Evolutionary conservation across 2,888 invertebrate species (phyloP).

Genomic region (Apamea sordens): DNA sequence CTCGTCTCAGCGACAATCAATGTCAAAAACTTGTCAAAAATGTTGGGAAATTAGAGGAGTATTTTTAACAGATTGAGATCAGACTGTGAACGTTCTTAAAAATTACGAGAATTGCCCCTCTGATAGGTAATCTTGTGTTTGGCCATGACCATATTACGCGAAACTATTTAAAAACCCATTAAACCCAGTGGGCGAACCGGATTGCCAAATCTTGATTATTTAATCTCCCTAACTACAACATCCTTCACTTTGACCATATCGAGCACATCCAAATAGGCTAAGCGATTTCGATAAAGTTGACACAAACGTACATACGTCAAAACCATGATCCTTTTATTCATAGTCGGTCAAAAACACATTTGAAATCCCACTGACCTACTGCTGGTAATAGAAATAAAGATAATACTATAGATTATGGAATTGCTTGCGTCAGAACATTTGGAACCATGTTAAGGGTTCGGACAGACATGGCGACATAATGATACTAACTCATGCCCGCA

Average conservation of each 20-base stretch:
- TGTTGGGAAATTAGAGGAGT: background rate
- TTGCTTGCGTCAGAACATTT: slow-evolving; percentile 57
- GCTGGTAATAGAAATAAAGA: slow-evolving; percentile 54
- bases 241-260: slow-evolving; percentile 55
- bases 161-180: slow-evolving; percentile 23
- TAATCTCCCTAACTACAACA: slow-evolving; percentile 14
- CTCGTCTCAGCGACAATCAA: background rate
- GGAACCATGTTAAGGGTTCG: slow-evolving; percentile 34
- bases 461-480: slow-evolving; percentile 7
- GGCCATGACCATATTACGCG: background rate
- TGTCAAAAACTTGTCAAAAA: background rate
- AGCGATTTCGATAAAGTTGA: slow-evolving; percentile 42
- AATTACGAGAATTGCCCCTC: background rate
- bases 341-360: slow-evolving; percentile 49
- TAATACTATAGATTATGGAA: slow-evolving; percentile 50
- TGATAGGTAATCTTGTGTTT: background rate
- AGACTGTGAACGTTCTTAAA: background rate
- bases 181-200: slow-evolving; percentile 11
- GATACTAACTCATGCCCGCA: too few relatives aligned
- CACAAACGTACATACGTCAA: slow-evolving; percentile 36
- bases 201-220: slow-evolving; percentile 47
- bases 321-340: slow-evolving; percentile 37
- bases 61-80: background rate
- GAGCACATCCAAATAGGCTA: slow-evolving; percentile 17
- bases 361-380: slow-evolving; percentile 58